phyloP scores from a whole-genome alignment of 2,888 invertebrate genomes.

The Drepana falcataria region DNA sequence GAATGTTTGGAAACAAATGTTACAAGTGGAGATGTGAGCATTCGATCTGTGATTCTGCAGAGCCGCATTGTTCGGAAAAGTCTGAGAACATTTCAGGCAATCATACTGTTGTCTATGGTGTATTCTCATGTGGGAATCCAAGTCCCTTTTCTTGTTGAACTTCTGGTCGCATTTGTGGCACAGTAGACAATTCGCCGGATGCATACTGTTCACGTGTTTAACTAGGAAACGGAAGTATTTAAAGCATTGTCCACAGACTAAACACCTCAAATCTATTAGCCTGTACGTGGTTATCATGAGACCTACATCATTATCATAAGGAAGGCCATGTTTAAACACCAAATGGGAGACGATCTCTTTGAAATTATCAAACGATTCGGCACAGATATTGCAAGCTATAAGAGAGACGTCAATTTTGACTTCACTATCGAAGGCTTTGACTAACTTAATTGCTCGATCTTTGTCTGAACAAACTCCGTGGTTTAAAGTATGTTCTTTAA shows the following conservation, averaged over 20 bases:
- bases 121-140: conserved; percentile 41
- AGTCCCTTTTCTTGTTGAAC: conserved; percentile 50
- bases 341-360: conserved; percentile 43
- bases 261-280: conserved; percentile 49
- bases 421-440: conserved; percentile 49
- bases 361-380: conserved; percentile 24
- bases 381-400: conserved; percentile 48
- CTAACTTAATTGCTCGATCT: conserved; percentile 44
- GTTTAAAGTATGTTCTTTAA: conserved; percentile 45
- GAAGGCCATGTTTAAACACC: conserved; percentile 38
- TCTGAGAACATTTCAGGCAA: conserved; percentile 42
- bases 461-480: conserved; percentile 45
- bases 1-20: conserved; percentile 52
- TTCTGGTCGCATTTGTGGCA: conserved; percentile 44
- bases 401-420: conserved; percentile 61
- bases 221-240: conserved; percentile 43
- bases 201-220: conserved; percentile 45
- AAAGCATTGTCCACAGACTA: conserved; percentile 42
- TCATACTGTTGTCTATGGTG: conserved; percentile 42
- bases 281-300: conserved; percentile 40
- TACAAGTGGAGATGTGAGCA: conserved; percentile 49
- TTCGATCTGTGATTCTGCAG: conserved; percentile 44
- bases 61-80: conserved; percentile 32
- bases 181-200: conserved; percentile 37
- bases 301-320: conserved; percentile 38